Evolutionary conservation across 2,888 invertebrate species (phyloP), one percentile per base, ranked within the genome.

Genomic region (Drosophila nr. fundita): DNA sequence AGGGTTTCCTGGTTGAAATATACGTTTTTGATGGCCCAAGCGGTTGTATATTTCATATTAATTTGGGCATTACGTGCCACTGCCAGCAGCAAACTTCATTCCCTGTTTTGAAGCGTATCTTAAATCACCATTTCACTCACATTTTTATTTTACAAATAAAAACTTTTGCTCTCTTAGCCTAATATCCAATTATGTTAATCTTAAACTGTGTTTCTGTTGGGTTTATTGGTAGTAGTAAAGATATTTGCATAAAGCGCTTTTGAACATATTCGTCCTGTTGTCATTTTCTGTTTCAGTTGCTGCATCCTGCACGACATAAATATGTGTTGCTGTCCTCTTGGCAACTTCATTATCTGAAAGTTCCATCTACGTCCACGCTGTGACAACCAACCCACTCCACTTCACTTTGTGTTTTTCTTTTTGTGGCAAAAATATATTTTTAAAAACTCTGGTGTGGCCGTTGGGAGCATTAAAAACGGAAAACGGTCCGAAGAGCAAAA

Each of bases 21-120:
- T 55, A 36, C 54, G 42, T 63, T 63, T 59, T 63, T 69, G 24
- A 55, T 69, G 68, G 57, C 62, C 55, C 54, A 38, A 27, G 27
- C 36, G 38, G 6, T 6, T 55, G 53, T 30, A 68, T 63, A 73
- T 80, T 73, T 83, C 62, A 75, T 77, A 73, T 75, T 72, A 66
- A 83, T 78, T 84, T 84, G 54, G 62, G n/a, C 63, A 68, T 45
- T 60, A 82, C 75, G 80, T 84, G 82, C 63, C 58, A 54, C 48
- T 48, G 52, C 36, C 36, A 63, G 11, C 34, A 58, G 24, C 30
- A 18, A 15, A 24, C 13, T 36, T 21, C 38, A 21, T 18, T 6
- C 13, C 27, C 6, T 29, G 34, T 11, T 27, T 49, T 18, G 18
- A 27, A 18, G 10, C 18, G 45, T 49, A 49, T 27, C 49, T 27